Base-by-base conservation (phyloP, 2,888 invertebrate genomes). In the Andrena minutula region DNA sequence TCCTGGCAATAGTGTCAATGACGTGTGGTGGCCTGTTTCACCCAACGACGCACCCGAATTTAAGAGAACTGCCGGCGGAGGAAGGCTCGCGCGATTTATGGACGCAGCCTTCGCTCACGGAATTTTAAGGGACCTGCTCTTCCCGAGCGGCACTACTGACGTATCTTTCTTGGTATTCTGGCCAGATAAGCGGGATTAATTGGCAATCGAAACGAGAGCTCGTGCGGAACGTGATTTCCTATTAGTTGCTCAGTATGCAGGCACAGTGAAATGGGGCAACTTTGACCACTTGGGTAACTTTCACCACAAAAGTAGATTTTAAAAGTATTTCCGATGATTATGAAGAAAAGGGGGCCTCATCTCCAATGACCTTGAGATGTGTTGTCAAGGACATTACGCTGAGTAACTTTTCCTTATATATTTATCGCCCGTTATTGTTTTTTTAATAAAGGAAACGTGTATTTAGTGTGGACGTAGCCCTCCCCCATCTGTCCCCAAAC, bases 21-120 rank as follows among this genome's bases (percentile, higher is more conserved):
- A 23, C 12, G 16, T 10, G 6, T 41, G 2, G 61, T n/a, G 49
- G 8, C 2, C 1, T 6, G 20, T 0, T 12, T 2, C 7, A 7
- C 2, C 8, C 30, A 16, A 53, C 23, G 32, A n/a, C 23, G 10
- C 51, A 7, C 2, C 12, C 0, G 12, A 1, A 12, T 23, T 64
- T 26, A 41, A 56, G 64, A 41, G 28, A 12, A 20, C 53, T 28
- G 53, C 20, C 23, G 12, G 35, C 7, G 5, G 28, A 2, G 56
- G 20, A 56, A 35, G 4, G 72, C 20, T 53, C 20, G 8, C 35
- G 65, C 30, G 23, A 73, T 73, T 73, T 73, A 73, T 65, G 47
- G 28, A 16, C 16, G 56, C n/a, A 56, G 28, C 41, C 41, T 7
- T 51, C 10, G 56, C 41, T 47, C n/a, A n/a, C 23, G 7, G 56